Evolutionary conservation across 2,113 vertebrate genomes (phyloP), one percentile per base, ranked within the genome.

Genomic region (Saccopteryx leptura): DNA sequence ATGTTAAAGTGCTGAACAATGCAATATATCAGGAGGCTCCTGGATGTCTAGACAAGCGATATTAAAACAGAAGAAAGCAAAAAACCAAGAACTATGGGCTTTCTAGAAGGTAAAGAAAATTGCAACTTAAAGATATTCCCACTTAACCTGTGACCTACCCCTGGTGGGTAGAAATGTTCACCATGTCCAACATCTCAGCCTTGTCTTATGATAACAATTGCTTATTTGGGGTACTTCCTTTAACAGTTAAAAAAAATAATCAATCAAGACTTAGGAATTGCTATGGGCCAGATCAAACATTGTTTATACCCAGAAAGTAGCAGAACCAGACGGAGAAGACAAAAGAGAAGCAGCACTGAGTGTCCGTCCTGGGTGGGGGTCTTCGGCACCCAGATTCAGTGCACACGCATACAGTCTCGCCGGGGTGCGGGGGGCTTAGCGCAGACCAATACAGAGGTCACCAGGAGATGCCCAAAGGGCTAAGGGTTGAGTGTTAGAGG

Each of bases 31-130:
- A 85, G 72, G 14, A 85, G 97, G 88, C 88, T 96, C 95, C 96
- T 85, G 72, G 68, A 74, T 93, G 81, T 97, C 97, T 96, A 85
- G 72, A 97, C 76, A 52, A 95, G 91, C 83, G 71, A 74, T 63
- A 93, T 82, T 93, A 63, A 90, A 95, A 87, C n/a, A 84, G 19
- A 96, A 93, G 58, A 87, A 95, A 96, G 39, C 19, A 88, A 96
- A 93, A 87, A 52, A 66, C 52, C 79, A 81, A 61, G 33, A 86
- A 81, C 23, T 21, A 24, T 75, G 52, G 90, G 60, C 68, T 69
- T 83, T 68, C 93, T 91, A 76, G 26, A 26, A 94, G 72, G 28
- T 21, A 72, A 87, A 75, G 88, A 89, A 94, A 95, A 95, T 21
- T 78, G 48, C 15, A 50, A 72, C 54, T 97, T 95, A 33, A 66